Evolutionary conservation across 2,113 vertebrate genomes (phyloP).

Genomic region (Theristicus caerulescens): DNA sequence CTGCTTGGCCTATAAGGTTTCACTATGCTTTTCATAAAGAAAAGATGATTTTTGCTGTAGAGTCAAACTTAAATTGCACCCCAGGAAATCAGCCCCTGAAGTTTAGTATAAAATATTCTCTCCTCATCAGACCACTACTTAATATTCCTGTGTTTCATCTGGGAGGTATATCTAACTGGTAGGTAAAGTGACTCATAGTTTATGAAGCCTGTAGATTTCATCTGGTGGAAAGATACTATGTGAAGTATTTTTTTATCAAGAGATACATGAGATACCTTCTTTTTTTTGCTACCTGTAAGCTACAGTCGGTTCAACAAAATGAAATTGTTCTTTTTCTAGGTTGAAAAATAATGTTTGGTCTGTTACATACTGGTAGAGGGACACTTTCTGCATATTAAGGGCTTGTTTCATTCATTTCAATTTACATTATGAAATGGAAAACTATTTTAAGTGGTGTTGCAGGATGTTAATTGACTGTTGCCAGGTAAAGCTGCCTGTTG

Average conservation of each 20-base stretch:
- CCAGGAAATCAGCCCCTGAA: neutral
- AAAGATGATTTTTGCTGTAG: neutral
- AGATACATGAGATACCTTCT: neutral
- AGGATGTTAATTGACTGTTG: neutral
- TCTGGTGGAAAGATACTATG: neutral
- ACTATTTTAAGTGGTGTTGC: neutral
- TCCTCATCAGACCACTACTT: neutral
- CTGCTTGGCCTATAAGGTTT: neutral
- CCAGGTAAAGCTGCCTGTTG: neutral
- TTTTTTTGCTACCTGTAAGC: neutral
- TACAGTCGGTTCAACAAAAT: neutral
- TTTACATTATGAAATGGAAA: neutral
- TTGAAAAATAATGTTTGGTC: neutral
- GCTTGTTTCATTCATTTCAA: neutral
- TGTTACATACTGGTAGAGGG: neutral
- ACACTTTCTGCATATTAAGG: neutral
- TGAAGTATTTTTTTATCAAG: neutral
- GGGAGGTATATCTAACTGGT: neutral
- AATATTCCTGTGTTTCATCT: neutral
- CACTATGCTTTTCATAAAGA: neutral
- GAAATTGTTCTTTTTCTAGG: neutral
- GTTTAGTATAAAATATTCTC: neutral
- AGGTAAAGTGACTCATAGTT: conserved; percentile 1
- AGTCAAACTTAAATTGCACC: neutral
- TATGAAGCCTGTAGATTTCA: neutral